Percentiles rank a stretch among this genome's conserved stretches.
These are phyloP conservation scores for Aphelinus certus DNA, from an alignment of 1,140 invertebrate genomes.

Conservation along the genomic window DNA sequence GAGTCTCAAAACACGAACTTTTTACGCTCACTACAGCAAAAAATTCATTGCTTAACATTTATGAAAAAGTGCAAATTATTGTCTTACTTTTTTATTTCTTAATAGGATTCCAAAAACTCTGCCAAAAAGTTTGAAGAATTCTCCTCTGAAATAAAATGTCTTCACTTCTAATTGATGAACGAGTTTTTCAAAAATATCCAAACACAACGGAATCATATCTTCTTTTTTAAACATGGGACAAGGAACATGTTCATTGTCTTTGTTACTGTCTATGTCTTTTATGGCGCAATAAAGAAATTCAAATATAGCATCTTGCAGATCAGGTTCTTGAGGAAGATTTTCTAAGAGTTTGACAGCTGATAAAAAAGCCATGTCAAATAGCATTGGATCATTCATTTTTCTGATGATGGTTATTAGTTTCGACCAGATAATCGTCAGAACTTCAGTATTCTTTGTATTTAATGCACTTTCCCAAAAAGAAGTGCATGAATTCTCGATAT, in stretches of 20 bases:
- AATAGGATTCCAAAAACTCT: slow-evolving; percentile 46
- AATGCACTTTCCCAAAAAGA: slow-evolving; percentile 38
- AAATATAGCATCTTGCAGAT: slow-evolving; percentile 51
- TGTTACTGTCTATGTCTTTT: slow-evolving; percentile 12
- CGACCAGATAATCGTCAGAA: slow-evolving; percentile 49
- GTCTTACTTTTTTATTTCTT: slow-evolving; percentile 37
- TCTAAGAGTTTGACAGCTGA: slow-evolving; percentile 30
- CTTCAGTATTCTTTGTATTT: slow-evolving; percentile 43
- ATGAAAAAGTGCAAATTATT: no score
- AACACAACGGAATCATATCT: slow-evolving; percentile 30
- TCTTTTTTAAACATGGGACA: slow-evolving; percentile 25
- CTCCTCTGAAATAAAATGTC: slow-evolving; percentile 44
- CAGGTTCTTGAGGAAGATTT: slow-evolving; percentile 39
- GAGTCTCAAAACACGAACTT: no score
- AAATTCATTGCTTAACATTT: no score
- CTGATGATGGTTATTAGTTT: slow-evolving; percentile 42
- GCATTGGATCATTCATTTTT: slow-evolving; percentile 16
- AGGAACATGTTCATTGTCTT: not conserved
- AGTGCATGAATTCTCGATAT: not conserved
- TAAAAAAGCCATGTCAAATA: slow-evolving; percentile 37
- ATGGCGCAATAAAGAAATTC: slow-evolving; percentile 48
- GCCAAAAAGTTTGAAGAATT: slow-evolving; percentile 52
- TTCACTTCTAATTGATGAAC: slow-evolving; percentile 16
- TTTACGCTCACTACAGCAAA: no score
- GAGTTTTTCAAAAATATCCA: slow-evolving; percentile 32